Percentiles rank a stretch among this genome's conserved stretches.
phyloP scores from a whole-genome alignment of 2,888 invertebrate genomes.

The Eurois occulta region DNA sequence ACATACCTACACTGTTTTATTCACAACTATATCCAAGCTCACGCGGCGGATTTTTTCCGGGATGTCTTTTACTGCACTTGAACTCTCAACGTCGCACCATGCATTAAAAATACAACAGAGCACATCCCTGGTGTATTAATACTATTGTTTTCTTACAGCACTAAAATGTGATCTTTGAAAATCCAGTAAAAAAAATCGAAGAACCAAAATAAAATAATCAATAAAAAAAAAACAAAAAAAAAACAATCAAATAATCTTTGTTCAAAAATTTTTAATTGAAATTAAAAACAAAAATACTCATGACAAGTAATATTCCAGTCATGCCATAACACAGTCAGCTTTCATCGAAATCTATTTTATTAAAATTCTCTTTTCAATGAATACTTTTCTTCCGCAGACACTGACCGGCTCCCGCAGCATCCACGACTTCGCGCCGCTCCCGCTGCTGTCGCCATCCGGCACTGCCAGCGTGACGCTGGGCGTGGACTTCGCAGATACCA shows the following conservation, averaged over 20 bases:
- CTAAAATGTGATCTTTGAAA: too few relatives aligned
- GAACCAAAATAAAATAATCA: too few relatives aligned
- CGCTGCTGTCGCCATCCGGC: constrained; percentile 91
- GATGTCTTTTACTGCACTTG: not conserved
- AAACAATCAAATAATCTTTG: too few relatives aligned
- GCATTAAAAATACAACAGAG: not conserved
- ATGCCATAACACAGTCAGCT: not conserved
- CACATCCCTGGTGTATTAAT: not conserved
- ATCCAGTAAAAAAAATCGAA: not conserved
- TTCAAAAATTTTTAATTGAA: too few relatives aligned
- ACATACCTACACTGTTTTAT: not conserved
- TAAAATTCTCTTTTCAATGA: not conserved
- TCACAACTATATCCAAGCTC: not conserved
- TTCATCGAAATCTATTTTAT: too few relatives aligned
- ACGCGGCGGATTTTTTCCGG: not conserved
- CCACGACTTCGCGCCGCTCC: constrained; percentile 87
- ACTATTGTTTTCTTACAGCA: too few relatives aligned
- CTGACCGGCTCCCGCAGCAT: constrained; percentile 79
- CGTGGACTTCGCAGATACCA: constrained; percentile 98
- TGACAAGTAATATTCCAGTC: not conserved
- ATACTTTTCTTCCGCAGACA: constrained; percentile 69
- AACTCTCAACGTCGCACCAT: not conserved
- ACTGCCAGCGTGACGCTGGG: constrained; percentile 93
- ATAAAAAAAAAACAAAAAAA: too few relatives aligned
- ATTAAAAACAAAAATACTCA: not conserved